Evolutionary conservation across 2,797 vertebrate genomes (phyloP).

Genomic region (Threskiornis aethiopicus): DNA sequence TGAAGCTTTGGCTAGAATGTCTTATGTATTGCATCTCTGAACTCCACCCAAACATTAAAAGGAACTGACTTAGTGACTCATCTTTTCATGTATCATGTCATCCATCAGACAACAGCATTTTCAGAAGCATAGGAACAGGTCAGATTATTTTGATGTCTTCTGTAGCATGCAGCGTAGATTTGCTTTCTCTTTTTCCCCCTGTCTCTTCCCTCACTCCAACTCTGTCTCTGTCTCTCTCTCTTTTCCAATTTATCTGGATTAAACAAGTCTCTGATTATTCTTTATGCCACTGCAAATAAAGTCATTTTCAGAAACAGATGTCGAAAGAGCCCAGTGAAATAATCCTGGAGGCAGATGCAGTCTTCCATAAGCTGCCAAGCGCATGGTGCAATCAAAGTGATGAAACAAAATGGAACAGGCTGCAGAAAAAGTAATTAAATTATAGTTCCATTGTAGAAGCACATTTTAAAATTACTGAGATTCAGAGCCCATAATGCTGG

Average conservation of each 20-base stretch:
- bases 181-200: background rate
- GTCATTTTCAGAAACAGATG: constrained; percentile 73
- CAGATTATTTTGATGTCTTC: constrained; percentile 40
- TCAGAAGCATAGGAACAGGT: background rate
- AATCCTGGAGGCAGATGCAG: constrained; percentile 69
- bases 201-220: background rate
- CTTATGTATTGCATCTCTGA: background rate
- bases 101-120: constrained; percentile 14
- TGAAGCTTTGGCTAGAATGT: background rate
- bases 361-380: constrained; percentile 59
- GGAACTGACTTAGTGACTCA: constrained; percentile 8
- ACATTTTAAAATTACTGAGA: constrained; percentile 71
- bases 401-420: constrained; percentile 71
- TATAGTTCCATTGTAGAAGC: constrained; percentile 68
- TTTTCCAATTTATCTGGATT: constrained; percentile 64
- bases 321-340: constrained; percentile 60
- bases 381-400: constrained; percentile 66
- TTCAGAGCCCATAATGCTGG: constrained; percentile 66
- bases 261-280: constrained; percentile 69
- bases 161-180: background rate
- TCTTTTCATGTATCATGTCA: background rate
- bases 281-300: constrained; percentile 70
- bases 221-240: background rate
- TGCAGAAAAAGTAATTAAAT: constrained; percentile 72
- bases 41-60: background rate